These are phyloP conservation scores for Drosophila subquinaria DNA, from an alignment of 2,888 invertebrate species.

Conservation along the genomic window DNA sequence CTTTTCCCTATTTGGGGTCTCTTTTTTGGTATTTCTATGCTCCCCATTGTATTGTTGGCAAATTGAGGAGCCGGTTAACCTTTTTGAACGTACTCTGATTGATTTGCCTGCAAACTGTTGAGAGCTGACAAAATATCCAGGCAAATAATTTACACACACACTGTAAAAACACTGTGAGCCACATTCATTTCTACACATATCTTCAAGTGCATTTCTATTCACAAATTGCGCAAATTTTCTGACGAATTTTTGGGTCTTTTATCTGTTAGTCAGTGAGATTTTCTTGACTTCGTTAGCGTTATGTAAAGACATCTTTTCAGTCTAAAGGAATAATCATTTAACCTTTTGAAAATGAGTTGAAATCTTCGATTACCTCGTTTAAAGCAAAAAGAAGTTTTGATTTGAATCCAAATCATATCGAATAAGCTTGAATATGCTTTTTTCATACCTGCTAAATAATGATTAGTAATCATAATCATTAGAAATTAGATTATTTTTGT, in stretches of 20 bases:
- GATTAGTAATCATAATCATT: no score
- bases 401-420: no score
- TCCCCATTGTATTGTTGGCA: slow-evolving; percentile 34
- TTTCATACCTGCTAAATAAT: no score
- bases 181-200: neutral
- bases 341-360: neutral
- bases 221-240: neutral
- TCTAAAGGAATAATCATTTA: no score
- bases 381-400: no score
- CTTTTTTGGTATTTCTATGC: slow-evolving; percentile 12
- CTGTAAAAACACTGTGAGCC: slow-evolving; percentile 7
- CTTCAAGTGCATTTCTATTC: slow-evolving; percentile 19
- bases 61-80: slow-evolving; percentile 51
- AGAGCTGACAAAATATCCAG: slow-evolving; percentile 19
- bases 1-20: neutral
- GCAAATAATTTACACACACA: slow-evolving; percentile 30
- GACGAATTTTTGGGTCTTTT: neutral
- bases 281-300: neutral
- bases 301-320: neutral
- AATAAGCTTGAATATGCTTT: no score
- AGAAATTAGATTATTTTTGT: no score
- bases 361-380: neutral
- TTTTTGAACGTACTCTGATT: slow-evolving; percentile 37
- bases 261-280: neutral
- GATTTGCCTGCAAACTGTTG: slow-evolving; percentile 27